Base-by-base conservation (phyloP, 1,140 invertebrate species). In the Drosophila persimilis region DNA sequence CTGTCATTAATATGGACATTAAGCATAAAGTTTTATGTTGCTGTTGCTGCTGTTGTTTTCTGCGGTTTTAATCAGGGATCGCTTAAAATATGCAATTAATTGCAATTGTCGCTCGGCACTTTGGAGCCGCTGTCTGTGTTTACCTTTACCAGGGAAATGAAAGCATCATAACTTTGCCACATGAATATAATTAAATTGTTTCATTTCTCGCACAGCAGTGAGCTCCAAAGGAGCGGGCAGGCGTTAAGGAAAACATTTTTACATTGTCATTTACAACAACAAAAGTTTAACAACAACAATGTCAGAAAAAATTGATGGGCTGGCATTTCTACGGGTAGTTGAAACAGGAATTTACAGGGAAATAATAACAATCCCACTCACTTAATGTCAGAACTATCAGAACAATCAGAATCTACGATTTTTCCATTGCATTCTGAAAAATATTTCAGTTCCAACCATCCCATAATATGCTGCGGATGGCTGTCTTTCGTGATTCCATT, bases 71-170 rank as follows among this genome's bases (percentile, higher is more conserved):
- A 80, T 79, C 76, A 72, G 64, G 72, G 79, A 75, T 71, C 71
- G 76, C 77, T 80, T 80, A 79, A 80, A 80, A 80, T 79, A 80
- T 80, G 77, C 77, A 80, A 80, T 80, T 80, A 80, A 80, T 80
- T 79, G 77, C 76, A 80, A 79, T 80, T 79, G 77, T 79, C 77
- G 65, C 77, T 57, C 47, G 76, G 63, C 62, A 73, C 62, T 69
- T 67, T 43, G 44, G 46, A 57, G 26, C 43, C 44, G 44, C 7
- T 59, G 46, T 31, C 63, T 22, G 46, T 51, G 50, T 48, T 63
- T 55, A 56, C 44, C 55, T 57, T 57, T 57, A n/a, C 55, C 15
- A 26, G 9, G 55, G 35, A 39, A 9, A 39, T 26, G 17, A 43
- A 52, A 63, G 55, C 55, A 31, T 69, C 63, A 77, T 77, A 73